phyloP scores from a whole-genome alignment of 2,888 invertebrate species.

The Acanthopleura granulata region DNA sequence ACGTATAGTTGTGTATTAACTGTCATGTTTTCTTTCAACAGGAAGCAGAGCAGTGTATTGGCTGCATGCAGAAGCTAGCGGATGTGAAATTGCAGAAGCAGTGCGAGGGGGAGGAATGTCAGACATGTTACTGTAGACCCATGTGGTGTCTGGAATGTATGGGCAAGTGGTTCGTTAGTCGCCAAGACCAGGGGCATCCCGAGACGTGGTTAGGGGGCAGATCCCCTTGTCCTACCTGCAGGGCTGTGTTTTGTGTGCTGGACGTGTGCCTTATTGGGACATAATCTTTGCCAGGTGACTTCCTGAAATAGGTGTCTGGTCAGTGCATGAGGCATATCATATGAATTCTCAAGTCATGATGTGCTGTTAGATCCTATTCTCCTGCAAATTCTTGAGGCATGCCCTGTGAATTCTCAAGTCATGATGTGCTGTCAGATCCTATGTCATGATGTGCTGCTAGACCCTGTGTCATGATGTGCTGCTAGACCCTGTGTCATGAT shows the following conservation, averaged over 20 bases:
- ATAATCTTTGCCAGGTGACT: background rate
- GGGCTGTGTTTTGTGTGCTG: slow-evolving; percentile 85
- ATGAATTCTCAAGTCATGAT: no score
- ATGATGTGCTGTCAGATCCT: no score
- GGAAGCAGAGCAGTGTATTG: slow-evolving; percentile 87
- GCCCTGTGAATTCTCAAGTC: no score
- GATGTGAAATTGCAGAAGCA: slow-evolving; percentile 84
- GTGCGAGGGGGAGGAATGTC: slow-evolving; percentile 75
- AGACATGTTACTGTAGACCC: slow-evolving; percentile 82
- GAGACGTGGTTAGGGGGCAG: slow-evolving; percentile 85
- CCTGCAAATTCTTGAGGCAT: no score
- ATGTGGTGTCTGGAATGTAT: slow-evolving; percentile 88
- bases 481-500: no score
- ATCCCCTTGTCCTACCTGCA: slow-evolving; percentile 90
- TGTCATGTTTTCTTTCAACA: slow-evolving; percentile 61
- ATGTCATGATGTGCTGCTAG: no score
- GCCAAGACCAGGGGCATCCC: slow-evolving; percentile 80
- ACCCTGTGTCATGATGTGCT: no score
- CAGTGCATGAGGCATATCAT: no score
- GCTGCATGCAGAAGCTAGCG: slow-evolving; percentile 85
- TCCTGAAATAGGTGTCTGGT: no score
- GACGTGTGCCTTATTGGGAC: slow-evolving; percentile 79
- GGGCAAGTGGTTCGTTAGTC: slow-evolving; percentile 80
- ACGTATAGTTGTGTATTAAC: slow-evolving; percentile 20
- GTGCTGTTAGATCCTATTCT: no score